Conservation (phyloP, 2,888 invertebrate genomes). For the Laothoe populi region DNA sequence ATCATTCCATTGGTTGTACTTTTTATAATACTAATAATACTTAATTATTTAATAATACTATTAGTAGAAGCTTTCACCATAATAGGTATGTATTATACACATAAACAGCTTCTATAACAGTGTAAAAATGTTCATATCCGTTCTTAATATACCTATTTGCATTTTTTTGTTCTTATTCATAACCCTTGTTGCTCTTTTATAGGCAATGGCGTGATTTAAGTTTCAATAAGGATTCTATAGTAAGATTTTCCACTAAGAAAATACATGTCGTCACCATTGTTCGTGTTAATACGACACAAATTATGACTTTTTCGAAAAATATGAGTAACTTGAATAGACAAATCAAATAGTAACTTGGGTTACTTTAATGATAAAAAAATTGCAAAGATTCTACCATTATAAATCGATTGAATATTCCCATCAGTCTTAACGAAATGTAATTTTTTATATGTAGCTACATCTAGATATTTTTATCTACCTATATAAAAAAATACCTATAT, state of each 20-base stretch:
- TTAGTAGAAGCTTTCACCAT: slow-evolving; percentile 29
- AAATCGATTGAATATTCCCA: background rate
- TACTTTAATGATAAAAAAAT: background rate
- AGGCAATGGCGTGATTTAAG: background rate
- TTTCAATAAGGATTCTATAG: background rate
- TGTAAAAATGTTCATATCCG: background rate
- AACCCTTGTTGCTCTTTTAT: background rate
- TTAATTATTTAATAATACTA: slow-evolving; percentile 26
- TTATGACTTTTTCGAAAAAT: background rate
- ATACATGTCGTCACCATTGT: background rate
- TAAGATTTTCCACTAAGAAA: background rate
- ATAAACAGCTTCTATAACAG: slow-evolving; percentile 14
- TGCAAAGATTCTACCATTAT: background rate
- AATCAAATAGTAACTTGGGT: too few relatives aligned
- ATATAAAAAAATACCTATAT: background rate
- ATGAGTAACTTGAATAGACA: too few relatives aligned
- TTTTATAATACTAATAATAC: slow-evolving; percentile 25
- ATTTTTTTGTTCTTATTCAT: too few relatives aligned
- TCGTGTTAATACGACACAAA: background rate
- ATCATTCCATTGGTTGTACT: slow-evolving; percentile 26
- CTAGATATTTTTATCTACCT: background rate
- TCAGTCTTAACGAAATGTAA: background rate
- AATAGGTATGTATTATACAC: slow-evolving; percentile 35
- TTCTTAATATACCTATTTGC: background rate
- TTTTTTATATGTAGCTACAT: background rate